Conservation (phyloP, 2,888 invertebrate species). For the Agrypnus murinus region DNA sequence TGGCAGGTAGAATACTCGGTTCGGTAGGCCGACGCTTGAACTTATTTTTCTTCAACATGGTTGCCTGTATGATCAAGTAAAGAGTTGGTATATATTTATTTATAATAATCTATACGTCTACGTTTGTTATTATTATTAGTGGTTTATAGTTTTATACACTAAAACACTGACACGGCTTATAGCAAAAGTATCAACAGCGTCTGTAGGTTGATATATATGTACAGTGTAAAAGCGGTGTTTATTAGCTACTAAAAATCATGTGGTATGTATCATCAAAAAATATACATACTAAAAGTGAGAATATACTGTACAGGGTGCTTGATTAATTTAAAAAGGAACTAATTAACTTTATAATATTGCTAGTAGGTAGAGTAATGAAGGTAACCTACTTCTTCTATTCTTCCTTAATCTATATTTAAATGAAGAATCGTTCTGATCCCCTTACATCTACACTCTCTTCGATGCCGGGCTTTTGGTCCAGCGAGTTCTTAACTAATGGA, state of each 20-base stretch:
- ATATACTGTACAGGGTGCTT: too few relatives aligned
- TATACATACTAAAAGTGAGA: neutral
- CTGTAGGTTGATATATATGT: constrained; percentile 44
- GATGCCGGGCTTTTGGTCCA: too few relatives aligned
- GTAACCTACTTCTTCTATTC: too few relatives aligned
- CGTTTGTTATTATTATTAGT: constrained; percentile 18
- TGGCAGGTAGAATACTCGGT: constrained; percentile 83
- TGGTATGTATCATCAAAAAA: constrained; percentile 23
- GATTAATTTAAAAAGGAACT: too few relatives aligned
- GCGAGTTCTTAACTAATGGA: too few relatives aligned
- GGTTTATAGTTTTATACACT: constrained; percentile 37
- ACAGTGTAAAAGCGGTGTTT: constrained; percentile 41
- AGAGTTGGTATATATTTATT: constrained; percentile 43
- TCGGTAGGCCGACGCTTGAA: constrained; percentile 95
- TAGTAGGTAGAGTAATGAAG: too few relatives aligned
- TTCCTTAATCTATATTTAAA: too few relatives aligned
- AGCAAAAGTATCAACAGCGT: constrained; percentile 44
- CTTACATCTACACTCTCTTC: too few relatives aligned
- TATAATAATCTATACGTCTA: constrained; percentile 4
- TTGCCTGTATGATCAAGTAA: constrained; percentile 82
- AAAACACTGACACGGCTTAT: constrained; percentile 34
- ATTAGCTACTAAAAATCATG: constrained; percentile 34
- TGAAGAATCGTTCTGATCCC: too few relatives aligned
- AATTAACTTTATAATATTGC: too few relatives aligned
- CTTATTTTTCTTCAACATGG: constrained; percentile 99